A percentile compares a stretch with the other conserved stretches of the same genome.
Conservation (phyloP, 2,888 invertebrate species). For the Pseudococcus viburni region DNA sequence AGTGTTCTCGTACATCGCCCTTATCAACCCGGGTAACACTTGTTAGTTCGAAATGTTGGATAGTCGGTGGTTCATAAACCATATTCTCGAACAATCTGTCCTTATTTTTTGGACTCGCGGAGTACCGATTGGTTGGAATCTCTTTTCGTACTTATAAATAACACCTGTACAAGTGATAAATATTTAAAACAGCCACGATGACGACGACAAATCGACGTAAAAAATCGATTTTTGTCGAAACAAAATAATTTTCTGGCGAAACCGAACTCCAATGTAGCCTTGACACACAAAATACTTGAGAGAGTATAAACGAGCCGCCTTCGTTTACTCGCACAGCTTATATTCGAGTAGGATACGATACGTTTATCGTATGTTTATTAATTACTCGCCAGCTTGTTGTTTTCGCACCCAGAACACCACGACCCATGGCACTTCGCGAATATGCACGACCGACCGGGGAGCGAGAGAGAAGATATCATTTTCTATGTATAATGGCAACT, state of each 20-base stretch:
- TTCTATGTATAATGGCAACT: neutral
- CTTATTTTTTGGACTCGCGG: neutral
- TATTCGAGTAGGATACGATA: neutral
- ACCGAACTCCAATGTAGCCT: neutral
- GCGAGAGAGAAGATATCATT: neutral
- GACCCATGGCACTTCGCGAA: neutral
- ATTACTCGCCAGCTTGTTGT: neutral
- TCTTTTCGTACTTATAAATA: neutral
- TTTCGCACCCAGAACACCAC: neutral
- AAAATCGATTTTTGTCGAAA: slow-evolving; percentile 29
- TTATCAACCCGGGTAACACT: slow-evolving; percentile 28
- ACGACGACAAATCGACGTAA: slow-evolving; percentile 30
- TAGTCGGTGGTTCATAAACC: neutral
- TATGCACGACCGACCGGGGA: neutral
- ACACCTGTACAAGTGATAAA: neutral
- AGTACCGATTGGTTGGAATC: too few relatives aligned
- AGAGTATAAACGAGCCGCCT: slow-evolving; percentile 23
- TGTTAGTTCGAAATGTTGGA: neutral
- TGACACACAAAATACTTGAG: slow-evolving; percentile 40
- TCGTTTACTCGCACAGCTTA: slow-evolving; percentile 10
- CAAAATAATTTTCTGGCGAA: neutral
- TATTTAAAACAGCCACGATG: slow-evolving; percentile 7
- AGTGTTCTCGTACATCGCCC: neutral
- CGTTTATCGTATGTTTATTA: slow-evolving; percentile 36
- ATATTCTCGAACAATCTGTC: neutral